Evolutionary conservation across 2,888 invertebrate genomes (phyloP), one percentile per base, ranked within the genome.

Genomic region (Tetropium fuscum): DNA sequence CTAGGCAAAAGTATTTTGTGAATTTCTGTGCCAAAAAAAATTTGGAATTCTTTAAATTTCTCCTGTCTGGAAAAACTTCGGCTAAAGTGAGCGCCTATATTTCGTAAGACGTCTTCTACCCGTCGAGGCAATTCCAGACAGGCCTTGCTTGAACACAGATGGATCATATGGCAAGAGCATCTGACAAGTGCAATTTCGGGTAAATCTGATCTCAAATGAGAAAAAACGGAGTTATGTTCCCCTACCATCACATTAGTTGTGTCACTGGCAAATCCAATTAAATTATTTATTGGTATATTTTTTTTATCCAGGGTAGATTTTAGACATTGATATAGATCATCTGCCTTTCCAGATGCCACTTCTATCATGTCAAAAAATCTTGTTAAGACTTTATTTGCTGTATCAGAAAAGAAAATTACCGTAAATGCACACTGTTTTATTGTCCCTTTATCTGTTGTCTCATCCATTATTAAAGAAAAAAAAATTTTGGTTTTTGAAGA

Each of bases 111-210:
- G 48, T 70, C 64, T 57, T 69, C 71, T 6, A 71, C 61, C 15
- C 47, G 51, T 30, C 53, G 41, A 3, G 78, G 78, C 10, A 78
- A 58, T 61, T 72, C 73, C 1, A 74, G 53, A 60, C 76, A 78
- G 7, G 78, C 76, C 59, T 77, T 69, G 4, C 71, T 71, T 36
- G 76, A 63, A 43, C 71, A 66, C 47, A 78, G 60, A 61, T 76
- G 69, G 22, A 75, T 71, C 64, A 73, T 68, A 56, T 77, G 78
- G 53, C 77, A 78, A 20, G 69, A 73, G 58, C 75, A 79, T 59
- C 74, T 77, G 18, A 78, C 55, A 32, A 61, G 66, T 4, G 71
- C 69, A 58, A 78, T 73, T 38, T 45, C 1, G 8, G 53, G 48
- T 11, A 59, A 43, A n/a, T 59, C 34, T 10, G n/a, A 8, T 43